Evolutionary conservation across 2,888 invertebrate species (phyloP).

Genomic region (Brachypterus glaber): DNA sequence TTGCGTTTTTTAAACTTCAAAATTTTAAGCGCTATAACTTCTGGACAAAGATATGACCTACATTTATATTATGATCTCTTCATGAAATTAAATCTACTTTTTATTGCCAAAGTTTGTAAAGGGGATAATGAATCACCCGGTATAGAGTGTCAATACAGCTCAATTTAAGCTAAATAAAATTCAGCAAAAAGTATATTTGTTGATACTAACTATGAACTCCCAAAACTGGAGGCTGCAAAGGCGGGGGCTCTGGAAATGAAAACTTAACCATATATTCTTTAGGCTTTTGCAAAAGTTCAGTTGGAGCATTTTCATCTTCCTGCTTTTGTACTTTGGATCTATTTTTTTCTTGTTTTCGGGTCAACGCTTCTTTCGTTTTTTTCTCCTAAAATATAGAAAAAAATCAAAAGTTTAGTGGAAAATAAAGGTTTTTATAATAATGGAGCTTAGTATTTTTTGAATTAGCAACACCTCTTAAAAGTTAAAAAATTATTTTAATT

Average conservation of each 20-base stretch:
- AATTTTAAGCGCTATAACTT: not conserved
- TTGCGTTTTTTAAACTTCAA: not conserved
- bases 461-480: too few relatives aligned
- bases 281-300: constrained; percentile 78
- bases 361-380: constrained; percentile 84
- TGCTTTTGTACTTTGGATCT: constrained; percentile 69
- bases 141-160: too few relatives aligned
- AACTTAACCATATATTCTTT: constrained; percentile 98
- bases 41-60: not conserved
- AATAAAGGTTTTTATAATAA: not conserved
- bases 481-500: too few relatives aligned
- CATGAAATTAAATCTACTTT: too few relatives aligned
- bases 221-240: constrained; percentile 92
- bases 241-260: constrained; percentile 93
- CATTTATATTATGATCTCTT: too few relatives aligned
- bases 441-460: too few relatives aligned
- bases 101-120: too few relatives aligned
- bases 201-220: constrained; percentile 72
- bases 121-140: too few relatives aligned
- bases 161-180: too few relatives aligned
- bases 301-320: constrained; percentile 70
- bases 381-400: constrained; percentile 52
- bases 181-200: too few relatives aligned
- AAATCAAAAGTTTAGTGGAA: constrained; percentile 9
- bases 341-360: constrained; percentile 88